Percentiles rank a stretch among this genome's conserved stretches.
These are phyloP conservation scores for Pomacea maculata DNA, from an alignment of 1,140 invertebrate species.

Conservation along the genomic window DNA sequence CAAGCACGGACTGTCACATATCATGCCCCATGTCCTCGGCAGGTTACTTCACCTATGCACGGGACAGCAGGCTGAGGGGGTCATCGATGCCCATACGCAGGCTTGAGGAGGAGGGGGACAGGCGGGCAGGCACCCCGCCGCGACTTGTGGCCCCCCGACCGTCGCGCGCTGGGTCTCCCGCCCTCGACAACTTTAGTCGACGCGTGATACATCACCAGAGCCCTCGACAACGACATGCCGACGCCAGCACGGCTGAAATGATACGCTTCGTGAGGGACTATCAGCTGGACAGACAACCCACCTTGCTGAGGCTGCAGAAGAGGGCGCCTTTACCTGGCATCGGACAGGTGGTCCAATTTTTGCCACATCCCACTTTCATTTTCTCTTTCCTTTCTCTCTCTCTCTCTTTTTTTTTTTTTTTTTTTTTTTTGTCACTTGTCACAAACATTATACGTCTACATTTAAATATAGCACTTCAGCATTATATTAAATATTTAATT, in stretches of 20 bases:
- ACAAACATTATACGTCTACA: background rate
- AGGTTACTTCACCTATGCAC: constrained; percentile 1
- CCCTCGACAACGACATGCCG: constrained; percentile 17
- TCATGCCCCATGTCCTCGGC: background rate
- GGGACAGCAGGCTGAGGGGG: background rate
- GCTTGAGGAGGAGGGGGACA: background rate
- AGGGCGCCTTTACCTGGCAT: constrained; percentile 38
- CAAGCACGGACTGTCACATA: no score
- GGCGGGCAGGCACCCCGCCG: background rate
- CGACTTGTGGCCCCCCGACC: background rate
- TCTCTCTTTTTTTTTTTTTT: background rate
- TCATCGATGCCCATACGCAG: constrained; percentile 3
- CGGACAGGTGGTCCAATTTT: constrained; percentile 7
- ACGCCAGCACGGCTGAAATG: constrained; percentile 40
- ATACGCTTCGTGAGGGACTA: constrained; percentile 36
- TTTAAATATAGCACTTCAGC: background rate
- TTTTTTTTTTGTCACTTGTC: background rate
- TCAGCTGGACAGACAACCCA: constrained; percentile 39
- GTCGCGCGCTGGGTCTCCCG: background rate
- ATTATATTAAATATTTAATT: background rate
- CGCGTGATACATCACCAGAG: background rate
- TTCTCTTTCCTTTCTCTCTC: background rate
- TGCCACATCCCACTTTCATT: background rate
- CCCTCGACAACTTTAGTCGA: background rate
- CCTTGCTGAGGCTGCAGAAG: constrained; percentile 32